Evolutionary conservation across 2,797 vertebrate species (phyloP), one percentile per base, ranked within the genome.

Genomic region (Notolepis coatsorum): DNA sequence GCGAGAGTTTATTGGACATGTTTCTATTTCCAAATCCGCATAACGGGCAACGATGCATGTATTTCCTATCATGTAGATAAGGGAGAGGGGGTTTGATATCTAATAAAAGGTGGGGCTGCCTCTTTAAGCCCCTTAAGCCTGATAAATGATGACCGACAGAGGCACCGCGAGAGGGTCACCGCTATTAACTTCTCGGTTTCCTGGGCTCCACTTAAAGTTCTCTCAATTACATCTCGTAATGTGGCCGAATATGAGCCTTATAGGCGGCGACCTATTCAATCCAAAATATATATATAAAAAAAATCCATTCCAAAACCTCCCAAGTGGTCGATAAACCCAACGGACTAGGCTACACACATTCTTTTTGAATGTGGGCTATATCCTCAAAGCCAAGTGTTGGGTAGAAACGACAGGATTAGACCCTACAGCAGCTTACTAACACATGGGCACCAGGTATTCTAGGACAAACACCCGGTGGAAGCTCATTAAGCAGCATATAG

Each of bases 91-190:
- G 84, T 86, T 85, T 88, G 81, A 83, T 89, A 81, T 88, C 87
- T 87, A 90, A 91, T 91, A 91, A 92, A 91, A 86, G 82, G 85
- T 88, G 73, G 85, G 58, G 81, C 87, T 87, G 89, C 81, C 85
- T 89, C 88, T 92, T 93, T 92, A 92, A 92, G 88, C 84, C 89
- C 83, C 87, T 90, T 90, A 91, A 91, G 89, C 84, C 85, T 89
- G 89, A 92, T 92, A 91, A 92, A 91, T 91, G 90, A 92, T 92
- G 90, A 91, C 88, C 85, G 91, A 93, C 90, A 92, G 91, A 88
- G 79, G 85, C 88, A 79, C 88, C 82, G 88, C 85, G 66, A 89
- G 87, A 90, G 91, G 90, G 92, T 92, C 90, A 93, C 85, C 73
- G 88, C 90, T 87, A 91, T 92, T 91, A 92, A 91, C 89, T 92